phyloP scores from a whole-genome alignment of 2,113 vertebrate species.

The Melanotaenia duboulayi region DNA sequence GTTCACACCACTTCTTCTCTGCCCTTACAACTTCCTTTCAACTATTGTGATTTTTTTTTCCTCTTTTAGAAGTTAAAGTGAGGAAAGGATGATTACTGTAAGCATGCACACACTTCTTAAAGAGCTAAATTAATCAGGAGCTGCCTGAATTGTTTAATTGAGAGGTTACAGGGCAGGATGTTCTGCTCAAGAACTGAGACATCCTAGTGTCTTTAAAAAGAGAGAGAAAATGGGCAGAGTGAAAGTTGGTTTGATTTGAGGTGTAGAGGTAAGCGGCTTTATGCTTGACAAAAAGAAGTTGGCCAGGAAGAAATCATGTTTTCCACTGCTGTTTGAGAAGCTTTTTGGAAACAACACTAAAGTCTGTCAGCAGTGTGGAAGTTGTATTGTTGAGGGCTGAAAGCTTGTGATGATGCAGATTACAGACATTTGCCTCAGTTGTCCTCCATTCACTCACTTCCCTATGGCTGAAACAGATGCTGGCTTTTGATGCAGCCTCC shows the following conservation, averaged over 20 bases:
- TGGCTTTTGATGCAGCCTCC: slow-evolving; percentile 53
- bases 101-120: slow-evolving; percentile 39
- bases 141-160: slow-evolving; percentile 49
- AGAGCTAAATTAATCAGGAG: slow-evolving; percentile 56
- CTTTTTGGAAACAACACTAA: slow-evolving; percentile 50
- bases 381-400: slow-evolving; percentile 48
- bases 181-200: slow-evolving; percentile 25
- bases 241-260: slow-evolving; percentile 24
- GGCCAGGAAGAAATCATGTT: slow-evolving; percentile 57
- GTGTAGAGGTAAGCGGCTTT: slow-evolving; percentile 26
- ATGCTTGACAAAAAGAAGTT: slow-evolving; percentile 27
- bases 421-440: slow-evolving; percentile 53
- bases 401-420: slow-evolving; percentile 51
- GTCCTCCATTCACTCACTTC: slow-evolving; percentile 36
- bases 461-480: slow-evolving; percentile 55
- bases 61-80: neutral
- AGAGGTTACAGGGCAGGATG: slow-evolving; percentile 37
- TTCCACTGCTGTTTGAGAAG: slow-evolving; percentile 49
- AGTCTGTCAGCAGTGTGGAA: slow-evolving; percentile 46
- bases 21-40: slow-evolving; percentile 31
- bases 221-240: neutral
- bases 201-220: slow-evolving; percentile 12
- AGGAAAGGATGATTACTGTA: slow-evolving; percentile 49
- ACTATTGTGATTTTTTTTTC: slow-evolving; percentile 6
- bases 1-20: slow-evolving; percentile 4